Evolutionary conservation across 1,140 invertebrate species (phyloP), one percentile per base, ranked within the genome.

Genomic region (Penaeus vannamei): DNA sequence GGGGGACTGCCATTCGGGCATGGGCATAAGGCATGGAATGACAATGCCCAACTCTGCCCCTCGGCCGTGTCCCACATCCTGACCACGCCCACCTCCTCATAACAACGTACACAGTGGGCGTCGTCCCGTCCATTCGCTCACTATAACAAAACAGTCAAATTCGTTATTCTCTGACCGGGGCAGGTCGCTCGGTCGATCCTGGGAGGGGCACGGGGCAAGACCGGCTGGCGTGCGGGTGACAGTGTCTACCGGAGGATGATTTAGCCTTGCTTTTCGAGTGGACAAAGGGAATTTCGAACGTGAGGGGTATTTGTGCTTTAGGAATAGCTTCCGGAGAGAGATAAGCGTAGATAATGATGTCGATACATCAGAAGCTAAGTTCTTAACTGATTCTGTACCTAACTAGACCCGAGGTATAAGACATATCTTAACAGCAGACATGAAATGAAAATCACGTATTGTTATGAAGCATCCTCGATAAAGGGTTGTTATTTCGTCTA

Each of bases 91-190:
- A 32, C 26, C 72, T 53, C 53, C 53, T 53, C 26, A 36, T 32
- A 36, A 36, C 42, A 76, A 76, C 72, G 72, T 17, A 76, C 42
- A 32, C 72, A 53, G 53, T 76, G 72, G 72, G 26, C n/a, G 29
- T 20, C 29, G 29, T 32, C 29, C n/a, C 17, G 26, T 36, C 26
- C 26, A 76, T 36, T 26, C 69, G 72, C 72, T 36, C 72, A 76
- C 72, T 36, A 76, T 76, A 76, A 76, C 72, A 76, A 76, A 76
- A 76, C 72, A 76, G 42, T 32, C 29, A 36, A 36, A 76, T 76
- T 76, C 72, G 72, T 76, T 76, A 32, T 19, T 76, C 42, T 76
- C 53, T 53, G 53, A 53, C 53, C 8, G n/a, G 72, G 72, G 29
- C 72, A 76, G 72, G 26, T 76, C 29, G 42, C n/a, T 20, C 42